Conservation (phyloP, 2,888 invertebrate genomes). For the Amblyteles armatorius region DNA sequence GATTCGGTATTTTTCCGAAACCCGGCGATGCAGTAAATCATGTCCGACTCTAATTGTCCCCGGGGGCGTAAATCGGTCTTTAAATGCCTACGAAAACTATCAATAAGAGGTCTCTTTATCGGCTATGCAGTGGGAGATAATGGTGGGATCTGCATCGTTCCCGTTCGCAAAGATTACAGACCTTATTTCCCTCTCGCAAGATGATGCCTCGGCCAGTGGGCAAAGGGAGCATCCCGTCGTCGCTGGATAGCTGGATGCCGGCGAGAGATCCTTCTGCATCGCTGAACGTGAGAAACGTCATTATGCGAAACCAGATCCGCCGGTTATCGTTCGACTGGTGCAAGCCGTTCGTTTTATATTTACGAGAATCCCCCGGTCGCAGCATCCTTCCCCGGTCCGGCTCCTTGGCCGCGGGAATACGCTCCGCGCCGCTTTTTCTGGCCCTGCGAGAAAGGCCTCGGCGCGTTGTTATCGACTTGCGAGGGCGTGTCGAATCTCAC, state of each 20-base stretch:
- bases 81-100: conserved; percentile 58
- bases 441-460: conserved; percentile 16
- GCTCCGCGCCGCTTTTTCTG: conserved; percentile 10
- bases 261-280: conserved; percentile 27
- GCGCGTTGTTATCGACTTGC: conserved; percentile 70
- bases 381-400: conserved; percentile 6
- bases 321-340: conserved; percentile 62
- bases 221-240: conserved; percentile 51
- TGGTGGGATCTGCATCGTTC: conserved; percentile 66
- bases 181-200: conserved; percentile 46
- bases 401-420: conserved; percentile 16
- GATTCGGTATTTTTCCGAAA: conserved; percentile 21
- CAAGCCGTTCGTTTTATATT: conserved; percentile 62
- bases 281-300: conserved; percentile 68
- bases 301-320: conserved; percentile 69
- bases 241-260: conserved; percentile 17
- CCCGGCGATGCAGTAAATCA: conserved; percentile 38
- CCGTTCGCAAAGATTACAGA: conserved; percentile 56
- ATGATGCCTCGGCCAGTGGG: conserved; percentile 40
- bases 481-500: conserved; percentile 64
- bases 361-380: conserved; percentile 61
- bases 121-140: conserved; percentile 60
- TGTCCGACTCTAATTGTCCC: conserved; percentile 42
- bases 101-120: conserved; percentile 56
- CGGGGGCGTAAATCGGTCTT: conserved; percentile 48